A percentile compares a stretch with the other conserved stretches of the same genome.
Evolutionary conservation across 2,888 invertebrate species (phyloP).

Genomic region (Eulithis testata): DNA sequence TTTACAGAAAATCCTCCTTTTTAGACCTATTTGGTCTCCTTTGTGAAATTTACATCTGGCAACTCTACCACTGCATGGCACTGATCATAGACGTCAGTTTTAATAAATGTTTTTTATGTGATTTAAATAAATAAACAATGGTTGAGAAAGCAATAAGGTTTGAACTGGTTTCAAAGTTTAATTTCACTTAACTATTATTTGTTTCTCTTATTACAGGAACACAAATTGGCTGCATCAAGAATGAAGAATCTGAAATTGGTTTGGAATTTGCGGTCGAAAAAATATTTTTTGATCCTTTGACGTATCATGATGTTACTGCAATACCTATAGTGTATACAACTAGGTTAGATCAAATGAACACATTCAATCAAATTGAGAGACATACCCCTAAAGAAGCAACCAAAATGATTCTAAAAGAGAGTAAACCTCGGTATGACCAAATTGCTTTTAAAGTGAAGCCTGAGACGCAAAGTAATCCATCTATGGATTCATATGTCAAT

Average conservation of each 20-base stretch:
- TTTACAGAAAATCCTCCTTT: too few relatives aligned
- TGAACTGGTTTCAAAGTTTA: too few relatives aligned
- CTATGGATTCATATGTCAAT: constrained; percentile 21
- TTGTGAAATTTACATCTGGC: too few relatives aligned
- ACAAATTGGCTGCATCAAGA: constrained; percentile 9
- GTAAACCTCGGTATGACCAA: constrained; percentile 41
- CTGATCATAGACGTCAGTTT: too few relatives aligned
- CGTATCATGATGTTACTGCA: background rate
- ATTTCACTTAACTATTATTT: background rate
- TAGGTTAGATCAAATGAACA: constrained; percentile 52
- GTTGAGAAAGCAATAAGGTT: background rate
- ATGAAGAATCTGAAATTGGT: constrained; percentile 1
- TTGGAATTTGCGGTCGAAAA: background rate
- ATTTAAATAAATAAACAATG: background rate
- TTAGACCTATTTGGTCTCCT: too few relatives aligned
- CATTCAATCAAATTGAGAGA: constrained; percentile 33
- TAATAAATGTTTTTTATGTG: too few relatives aligned
- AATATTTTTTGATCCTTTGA: background rate
- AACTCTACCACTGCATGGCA: too few relatives aligned
- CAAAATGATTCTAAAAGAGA: constrained; percentile 42
- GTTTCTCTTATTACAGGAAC: constrained; percentile 24
- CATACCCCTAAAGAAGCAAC: constrained; percentile 21
- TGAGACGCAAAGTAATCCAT: constrained; percentile 9
- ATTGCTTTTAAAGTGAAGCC: constrained; percentile 3
- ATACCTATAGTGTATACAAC: constrained; percentile 51